phyloP scores from a whole-genome alignment of 1,140 invertebrate species.

The Meteorus sp. region DNA sequence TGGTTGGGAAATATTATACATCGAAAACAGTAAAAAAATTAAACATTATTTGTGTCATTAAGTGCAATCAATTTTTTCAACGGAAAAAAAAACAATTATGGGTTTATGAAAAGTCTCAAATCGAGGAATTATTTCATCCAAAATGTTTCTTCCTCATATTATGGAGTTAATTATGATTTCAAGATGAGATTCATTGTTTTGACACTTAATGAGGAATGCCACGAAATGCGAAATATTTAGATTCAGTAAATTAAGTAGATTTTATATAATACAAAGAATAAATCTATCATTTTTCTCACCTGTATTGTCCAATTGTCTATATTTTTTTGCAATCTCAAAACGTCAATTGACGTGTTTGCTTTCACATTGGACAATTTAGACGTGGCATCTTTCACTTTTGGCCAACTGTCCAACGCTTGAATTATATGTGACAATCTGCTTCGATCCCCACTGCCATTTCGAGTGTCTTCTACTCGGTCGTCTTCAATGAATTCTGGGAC shows the following conservation, averaged over 20 bases:
- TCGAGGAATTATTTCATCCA: too few relatives aligned
- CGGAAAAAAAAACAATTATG: too few relatives aligned
- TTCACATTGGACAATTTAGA: constrained; percentile 31
- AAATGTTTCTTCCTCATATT: too few relatives aligned
- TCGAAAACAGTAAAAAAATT: too few relatives aligned
- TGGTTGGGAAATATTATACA: too few relatives aligned
- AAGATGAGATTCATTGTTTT: too few relatives aligned
- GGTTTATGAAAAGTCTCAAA: too few relatives aligned
- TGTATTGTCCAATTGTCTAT: constrained; percentile 84
- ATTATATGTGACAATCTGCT: constrained; percentile 39
- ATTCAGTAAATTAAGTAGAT: not conserved
- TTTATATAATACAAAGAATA: not conserved
- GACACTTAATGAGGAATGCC: too few relatives aligned
- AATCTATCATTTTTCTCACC: constrained; percentile 51
- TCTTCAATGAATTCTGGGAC: constrained; percentile 51
- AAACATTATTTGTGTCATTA: too few relatives aligned
- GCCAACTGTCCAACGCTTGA: constrained; percentile 32
- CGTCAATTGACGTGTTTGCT: constrained; percentile 65
- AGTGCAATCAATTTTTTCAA: too few relatives aligned
- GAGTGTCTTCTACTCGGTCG: constrained; percentile 37
- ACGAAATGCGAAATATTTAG: too few relatives aligned
- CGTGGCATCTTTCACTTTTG: constrained; percentile 43
- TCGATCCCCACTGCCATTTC: constrained; percentile 44
- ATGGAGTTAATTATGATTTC: too few relatives aligned
- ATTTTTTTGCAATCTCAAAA: constrained; percentile 74